Base-by-base conservation (phyloP, 2,888 invertebrate species). In the Mermis nigrescens region DNA sequence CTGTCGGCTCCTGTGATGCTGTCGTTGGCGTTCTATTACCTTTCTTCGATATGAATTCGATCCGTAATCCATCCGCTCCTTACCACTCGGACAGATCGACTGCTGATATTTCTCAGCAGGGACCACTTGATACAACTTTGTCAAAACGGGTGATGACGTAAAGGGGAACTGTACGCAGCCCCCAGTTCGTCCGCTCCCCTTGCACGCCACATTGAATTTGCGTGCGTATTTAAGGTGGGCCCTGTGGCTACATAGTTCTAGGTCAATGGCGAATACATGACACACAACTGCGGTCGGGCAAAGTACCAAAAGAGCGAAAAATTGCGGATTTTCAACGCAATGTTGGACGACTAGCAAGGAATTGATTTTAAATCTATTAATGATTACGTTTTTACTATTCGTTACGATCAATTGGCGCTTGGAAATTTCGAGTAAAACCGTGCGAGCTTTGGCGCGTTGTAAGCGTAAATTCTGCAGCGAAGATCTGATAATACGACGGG, bases 191-290 rank as follows among this genome's bases (percentile, higher is more conserved):
- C n/a, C n/a, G n/a, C n/a, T n/a, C n/a, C n/a, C n/a, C n/a, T n/a
- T n/a, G n/a, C 38, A 38, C 19, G 7, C 38, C 38, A 92, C 82
- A 65, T 84, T 83, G 74, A 92, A 92, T 64, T 82, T 82, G 64
- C 82, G 81, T 0, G 89, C 88, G 68, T 84, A 82, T n/a, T 80
- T 77, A 1, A 81, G 75, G 74, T 94, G 92, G 51, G 82, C 80
- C 31, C 80, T 80, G 71, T 94, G 92, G 61, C 85, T 83, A 2
- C 83, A 81, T 66, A 88, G 77, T 73, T 88, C 83, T 0, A 87
- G 83, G 71, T 92, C 90, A 7, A 90, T 85, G 61, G 87, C 87
- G 73, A 94, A 94, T 0, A 92, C 88, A 74, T 94, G 92, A 70
- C 92, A 91, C 58, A 56, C 64, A 59, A 29, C 4, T 3, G 12